A percentile compares a stretch with the other conserved stretches of the same genome.
phyloP scores from a whole-genome alignment of 2,888 invertebrate genomes.

The Sceliomorpha sp. region DNA sequence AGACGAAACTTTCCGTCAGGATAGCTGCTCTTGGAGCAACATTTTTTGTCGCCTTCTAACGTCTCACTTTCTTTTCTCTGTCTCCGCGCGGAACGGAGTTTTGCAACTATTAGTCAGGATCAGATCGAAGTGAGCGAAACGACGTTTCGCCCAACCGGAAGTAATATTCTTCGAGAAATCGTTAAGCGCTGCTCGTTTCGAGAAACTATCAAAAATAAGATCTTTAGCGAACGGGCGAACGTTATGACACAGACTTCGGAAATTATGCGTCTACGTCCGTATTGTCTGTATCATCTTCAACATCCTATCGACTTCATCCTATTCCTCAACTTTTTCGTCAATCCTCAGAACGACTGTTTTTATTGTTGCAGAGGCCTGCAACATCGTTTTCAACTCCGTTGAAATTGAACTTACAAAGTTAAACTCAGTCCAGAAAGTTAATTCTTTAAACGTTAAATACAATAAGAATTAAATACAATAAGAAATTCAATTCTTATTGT shows the following conservation, averaged over 20 bases:
- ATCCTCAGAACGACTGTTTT: too few relatives aligned
- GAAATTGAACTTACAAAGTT: too few relatives aligned
- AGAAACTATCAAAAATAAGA: constrained; percentile 5
- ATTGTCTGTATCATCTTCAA: too few relatives aligned
- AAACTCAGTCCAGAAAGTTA: too few relatives aligned
- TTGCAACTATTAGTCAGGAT: constrained; percentile 43
- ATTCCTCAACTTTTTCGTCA: too few relatives aligned
- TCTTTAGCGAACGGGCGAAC: constrained; percentile 8
- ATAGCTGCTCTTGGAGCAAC: neutral
- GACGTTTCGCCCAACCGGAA: constrained; percentile 15
- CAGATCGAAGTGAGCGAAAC: constrained; percentile 19
- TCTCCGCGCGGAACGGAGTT: constrained; percentile 2
- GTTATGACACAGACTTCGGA: constrained; percentile 12
- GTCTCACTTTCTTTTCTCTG: constrained; percentile 22
- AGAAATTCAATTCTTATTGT: too few relatives aligned
- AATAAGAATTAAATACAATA: too few relatives aligned
- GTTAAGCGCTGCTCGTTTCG: constrained; percentile 12
- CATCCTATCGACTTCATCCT: too few relatives aligned
- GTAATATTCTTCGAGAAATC: constrained; percentile 13
- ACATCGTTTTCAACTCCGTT: too few relatives aligned
- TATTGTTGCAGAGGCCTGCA: too few relatives aligned
- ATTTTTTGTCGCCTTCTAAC: constrained; percentile 22
- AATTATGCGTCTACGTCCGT: neutral
- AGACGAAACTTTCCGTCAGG: constrained; percentile 25
- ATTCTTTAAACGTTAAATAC: too few relatives aligned